A percentile compares a stretch with the other conserved stretches of the same genome.
Conservation (phyloP, 2,888 invertebrate species). For the Horisme vitalbata region DNA sequence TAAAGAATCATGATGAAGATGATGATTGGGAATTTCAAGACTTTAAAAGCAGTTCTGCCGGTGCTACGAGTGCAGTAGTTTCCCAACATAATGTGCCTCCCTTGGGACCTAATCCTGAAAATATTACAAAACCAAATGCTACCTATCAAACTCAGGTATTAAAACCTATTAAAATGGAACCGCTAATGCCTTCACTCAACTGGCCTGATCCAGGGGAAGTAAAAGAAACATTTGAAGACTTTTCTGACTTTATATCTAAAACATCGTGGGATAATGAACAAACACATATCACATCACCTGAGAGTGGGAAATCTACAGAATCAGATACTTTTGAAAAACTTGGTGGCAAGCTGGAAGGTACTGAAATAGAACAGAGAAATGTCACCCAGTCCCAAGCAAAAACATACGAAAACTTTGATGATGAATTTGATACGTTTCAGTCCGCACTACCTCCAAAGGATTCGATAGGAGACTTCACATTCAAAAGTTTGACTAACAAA, state of each 20-base stretch:
- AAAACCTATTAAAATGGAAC: conserved; percentile 72
- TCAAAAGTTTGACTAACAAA: conserved; percentile 30
- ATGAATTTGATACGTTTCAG: conserved; percentile 77
- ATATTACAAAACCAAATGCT: conserved; percentile 36
- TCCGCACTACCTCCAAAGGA: conserved; percentile 57
- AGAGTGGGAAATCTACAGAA: conserved; percentile 18
- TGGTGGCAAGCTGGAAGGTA: conserved; percentile 22
- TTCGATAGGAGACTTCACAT: conserved; percentile 32
- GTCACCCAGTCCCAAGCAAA: conserved; percentile 10
- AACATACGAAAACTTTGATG: conserved; percentile 46
- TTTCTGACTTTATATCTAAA: conserved; percentile 67
- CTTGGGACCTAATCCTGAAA: conserved; percentile 30
- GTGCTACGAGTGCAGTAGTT: conserved; percentile 25
- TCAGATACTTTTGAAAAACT: conserved; percentile 15
- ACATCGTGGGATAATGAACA: conserved; percentile 43
- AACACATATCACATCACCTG: conserved; percentile 18
- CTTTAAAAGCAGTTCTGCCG: conserved; percentile 52
- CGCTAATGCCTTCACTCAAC: conserved; percentile 69
- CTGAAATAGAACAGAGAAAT: conserved; percentile 21
- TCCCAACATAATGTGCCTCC: conserved; percentile 26
- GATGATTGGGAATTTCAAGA: conserved; percentile 77
- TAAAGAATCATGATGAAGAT: conserved; percentile 47
- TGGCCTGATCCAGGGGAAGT: conserved; percentile 80
- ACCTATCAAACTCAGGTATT: conserved; percentile 61
- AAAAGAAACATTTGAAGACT: conserved; percentile 71